Conservation (phyloP, 2,113 vertebrate genomes). For the Lepidothrix coronata region DNA sequence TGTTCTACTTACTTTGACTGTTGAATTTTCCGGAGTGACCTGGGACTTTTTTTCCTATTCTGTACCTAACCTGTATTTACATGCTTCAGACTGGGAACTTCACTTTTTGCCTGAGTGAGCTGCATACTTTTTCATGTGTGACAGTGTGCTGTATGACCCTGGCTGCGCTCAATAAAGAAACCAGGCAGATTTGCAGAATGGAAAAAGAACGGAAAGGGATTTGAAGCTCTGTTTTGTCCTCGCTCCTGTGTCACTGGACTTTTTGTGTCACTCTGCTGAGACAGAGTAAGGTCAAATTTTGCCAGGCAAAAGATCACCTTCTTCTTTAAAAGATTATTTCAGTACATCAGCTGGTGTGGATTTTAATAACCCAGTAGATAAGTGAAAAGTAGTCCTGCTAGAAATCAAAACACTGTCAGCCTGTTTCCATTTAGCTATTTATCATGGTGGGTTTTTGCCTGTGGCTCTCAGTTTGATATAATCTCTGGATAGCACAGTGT, state of each 20-base stretch:
- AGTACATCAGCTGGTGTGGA: neutral
- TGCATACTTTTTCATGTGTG: neutral
- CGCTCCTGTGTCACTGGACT: neutral
- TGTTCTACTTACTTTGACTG: neutral
- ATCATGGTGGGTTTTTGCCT: neutral
- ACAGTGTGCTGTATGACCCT: neutral
- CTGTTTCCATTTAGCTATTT: neutral
- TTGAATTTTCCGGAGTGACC: neutral
- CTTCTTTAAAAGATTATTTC: constrained; percentile 10
- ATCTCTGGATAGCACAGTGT: neutral
- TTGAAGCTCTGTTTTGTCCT: neutral
- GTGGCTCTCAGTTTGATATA: neutral
- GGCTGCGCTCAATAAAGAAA: neutral
- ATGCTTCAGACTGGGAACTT: neutral
- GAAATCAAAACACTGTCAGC: neutral
- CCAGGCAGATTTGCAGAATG: neutral
- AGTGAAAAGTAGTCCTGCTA: neutral
- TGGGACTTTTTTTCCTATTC: neutral
- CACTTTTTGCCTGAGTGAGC: neutral
- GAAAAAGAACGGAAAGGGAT: neutral
- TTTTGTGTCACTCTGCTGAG: neutral
- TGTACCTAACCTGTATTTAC: neutral
- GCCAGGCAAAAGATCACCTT: neutral
- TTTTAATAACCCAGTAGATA: neutral
- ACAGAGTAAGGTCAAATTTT: neutral